phyloP scores from a whole-genome alignment of 2,888 invertebrate species.

The Magallana nippona region DNA sequence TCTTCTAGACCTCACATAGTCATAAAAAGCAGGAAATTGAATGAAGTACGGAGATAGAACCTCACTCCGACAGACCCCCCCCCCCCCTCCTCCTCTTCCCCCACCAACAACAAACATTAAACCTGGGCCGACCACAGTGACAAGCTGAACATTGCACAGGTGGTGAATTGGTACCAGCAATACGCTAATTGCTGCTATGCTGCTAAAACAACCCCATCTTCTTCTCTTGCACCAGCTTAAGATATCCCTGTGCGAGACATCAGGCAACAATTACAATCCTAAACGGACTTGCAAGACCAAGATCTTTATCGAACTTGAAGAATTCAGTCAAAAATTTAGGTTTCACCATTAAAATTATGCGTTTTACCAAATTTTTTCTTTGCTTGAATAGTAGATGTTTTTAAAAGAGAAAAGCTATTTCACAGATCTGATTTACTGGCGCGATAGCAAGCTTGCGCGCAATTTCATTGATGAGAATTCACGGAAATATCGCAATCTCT shows the following conservation, averaged over 20 bases:
- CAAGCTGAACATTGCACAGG: neutral
- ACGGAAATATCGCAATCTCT: neutral
- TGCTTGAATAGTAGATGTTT: too few species aligned
- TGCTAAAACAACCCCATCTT: neutral
- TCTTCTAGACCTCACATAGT: neutral
- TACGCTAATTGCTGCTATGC: constrained; percentile 13
- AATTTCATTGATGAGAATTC: constrained; percentile 23
- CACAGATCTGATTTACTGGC: neutral
- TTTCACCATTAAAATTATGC: too few species aligned
- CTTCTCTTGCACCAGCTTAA: neutral
- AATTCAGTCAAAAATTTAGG: neutral
- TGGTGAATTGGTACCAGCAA: constrained; percentile 20
- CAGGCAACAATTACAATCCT: neutral
- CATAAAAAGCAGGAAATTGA: neutral
- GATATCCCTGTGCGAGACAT: neutral
- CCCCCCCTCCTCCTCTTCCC: neutral
- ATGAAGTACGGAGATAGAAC: neutral
- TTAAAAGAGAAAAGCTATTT: neutral
- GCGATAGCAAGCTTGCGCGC: neutral
- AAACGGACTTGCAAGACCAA: neutral
- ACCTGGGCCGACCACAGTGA: neutral
- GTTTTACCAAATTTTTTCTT: too few species aligned
- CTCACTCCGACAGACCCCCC: neutral
- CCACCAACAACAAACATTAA: neutral
- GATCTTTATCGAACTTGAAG: neutral